A percentile compares a stretch with the other conserved stretches of the same genome.
phyloP scores from a whole-genome alignment of 2,888 invertebrate genomes.

The Dasysyrphus tricinctus region DNA sequence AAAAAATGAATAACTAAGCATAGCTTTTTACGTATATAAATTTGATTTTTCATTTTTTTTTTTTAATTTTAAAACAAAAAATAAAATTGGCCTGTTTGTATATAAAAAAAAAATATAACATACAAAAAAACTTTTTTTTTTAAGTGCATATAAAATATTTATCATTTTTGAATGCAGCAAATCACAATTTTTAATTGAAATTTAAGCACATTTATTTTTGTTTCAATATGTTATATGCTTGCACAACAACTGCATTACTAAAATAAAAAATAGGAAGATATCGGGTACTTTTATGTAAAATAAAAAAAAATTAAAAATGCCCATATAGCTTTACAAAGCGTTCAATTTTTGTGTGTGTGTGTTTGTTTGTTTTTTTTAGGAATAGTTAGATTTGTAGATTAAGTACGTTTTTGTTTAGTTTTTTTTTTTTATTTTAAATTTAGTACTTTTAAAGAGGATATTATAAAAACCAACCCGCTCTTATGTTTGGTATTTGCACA shows the following conservation, averaged over 20 bases:
- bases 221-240: conserved; percentile 56
- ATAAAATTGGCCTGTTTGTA: conserved; percentile 66
- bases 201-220: conserved; percentile 67
- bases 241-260: conserved; percentile 68
- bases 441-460: conserved; percentile 71
- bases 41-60: conserved; percentile 75
- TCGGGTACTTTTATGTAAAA: conserved; percentile 29
- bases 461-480: conserved; percentile 76
- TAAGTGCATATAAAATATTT: conserved; percentile 36
- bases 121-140: conserved; percentile 10
- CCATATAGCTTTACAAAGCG: conserved; percentile 82
- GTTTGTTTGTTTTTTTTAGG: conserved; percentile 58
- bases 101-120: conserved; percentile 46
- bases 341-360: conserved; percentile 52
- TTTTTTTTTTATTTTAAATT: conserved; percentile 68
- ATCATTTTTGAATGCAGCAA: conserved; percentile 58
- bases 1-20: conserved; percentile 71
- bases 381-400: conserved; percentile 75
- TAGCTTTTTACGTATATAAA: conserved; percentile 74
- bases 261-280: conserved; percentile 51
- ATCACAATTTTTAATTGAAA: conserved; percentile 74
- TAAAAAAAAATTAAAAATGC: conserved; percentile 78
- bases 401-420: conserved; percentile 64
- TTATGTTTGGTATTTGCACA: conserved; percentile 62
- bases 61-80: conserved; percentile 66